Evolutionary conservation across 2,888 invertebrate species (phyloP).

Genomic region (Lysandra coridon): DNA sequence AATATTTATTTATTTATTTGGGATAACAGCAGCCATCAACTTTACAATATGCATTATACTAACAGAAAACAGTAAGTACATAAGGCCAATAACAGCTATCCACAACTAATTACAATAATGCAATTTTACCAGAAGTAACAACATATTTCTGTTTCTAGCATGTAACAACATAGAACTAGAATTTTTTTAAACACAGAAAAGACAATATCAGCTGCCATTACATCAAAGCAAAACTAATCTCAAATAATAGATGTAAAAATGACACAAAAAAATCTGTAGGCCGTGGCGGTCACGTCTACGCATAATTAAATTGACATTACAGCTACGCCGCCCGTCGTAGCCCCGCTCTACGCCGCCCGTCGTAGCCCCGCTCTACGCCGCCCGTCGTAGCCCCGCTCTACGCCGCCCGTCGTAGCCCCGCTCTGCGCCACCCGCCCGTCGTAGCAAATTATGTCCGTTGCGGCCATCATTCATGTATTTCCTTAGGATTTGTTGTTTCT

Average conservation of each 20-base stretch:
- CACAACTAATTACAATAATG: no score
- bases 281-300: background rate
- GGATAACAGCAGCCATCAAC: no score
- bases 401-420: slow-evolving; percentile 5
- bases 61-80: no score
- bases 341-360: background rate
- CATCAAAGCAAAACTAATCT: background rate
- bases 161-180: no score
- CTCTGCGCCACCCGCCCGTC: slow-evolving; percentile 12
- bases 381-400: slow-evolving; percentile 16
- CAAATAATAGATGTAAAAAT: background rate
- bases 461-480: slow-evolving; percentile 14
- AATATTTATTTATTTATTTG: no score
- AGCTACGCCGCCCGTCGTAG: slow-evolving; percentile 3
- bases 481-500: background rate
- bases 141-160: no score
- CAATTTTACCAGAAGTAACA: no score
- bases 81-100: no score
- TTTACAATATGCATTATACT: no score
- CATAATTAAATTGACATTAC: slow-evolving; percentile 15
- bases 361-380: slow-evolving; percentile 8
- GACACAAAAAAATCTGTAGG: background rate
- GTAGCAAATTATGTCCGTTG: slow-evolving; percentile 18
- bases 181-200: background rate
- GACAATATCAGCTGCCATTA: background rate